These are phyloP conservation scores for Drosophila nebulosa DNA, from an alignment of 1,140 invertebrate species.

Conservation along the genomic window DNA sequence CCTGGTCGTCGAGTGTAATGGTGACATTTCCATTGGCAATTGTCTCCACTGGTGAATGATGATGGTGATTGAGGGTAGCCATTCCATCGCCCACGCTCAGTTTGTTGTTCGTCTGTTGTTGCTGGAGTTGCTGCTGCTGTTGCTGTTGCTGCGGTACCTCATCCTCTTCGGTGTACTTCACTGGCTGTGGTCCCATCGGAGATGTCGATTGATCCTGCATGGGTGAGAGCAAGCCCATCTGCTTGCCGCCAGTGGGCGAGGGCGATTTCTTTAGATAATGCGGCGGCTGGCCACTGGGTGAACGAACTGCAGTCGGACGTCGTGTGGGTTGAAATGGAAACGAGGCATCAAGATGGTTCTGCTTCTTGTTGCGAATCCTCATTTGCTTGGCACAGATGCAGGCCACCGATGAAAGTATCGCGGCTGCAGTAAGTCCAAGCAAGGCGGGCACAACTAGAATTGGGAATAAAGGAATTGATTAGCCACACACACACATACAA, in stretches of 20 bases:
- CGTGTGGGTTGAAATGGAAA: slow-evolving; percentile 84
- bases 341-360: slow-evolving; percentile 72
- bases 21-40: slow-evolving; percentile 67
- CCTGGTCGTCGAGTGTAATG: slow-evolving; percentile 80
- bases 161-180: slow-evolving; percentile 75
- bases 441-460: slow-evolving; percentile 74
- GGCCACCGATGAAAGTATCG: slow-evolving; percentile 69
- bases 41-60: slow-evolving; percentile 75
- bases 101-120: slow-evolving; percentile 40
- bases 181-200: slow-evolving; percentile 64
- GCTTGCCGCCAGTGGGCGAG: slow-evolving; percentile 88
- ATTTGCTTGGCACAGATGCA: slow-evolving; percentile 77
- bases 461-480: not conserved
- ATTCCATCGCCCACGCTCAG: slow-evolving; percentile 50
- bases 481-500: no score
- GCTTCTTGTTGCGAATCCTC: slow-evolving; percentile 75
- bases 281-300: slow-evolving; percentile 84
- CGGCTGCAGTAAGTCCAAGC: slow-evolving; percentile 71
- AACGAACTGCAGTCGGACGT: slow-evolving; percentile 83
- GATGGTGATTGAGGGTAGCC: slow-evolving; percentile 32
- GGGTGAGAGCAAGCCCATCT: slow-evolving; percentile 80
- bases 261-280: slow-evolving; percentile 94
- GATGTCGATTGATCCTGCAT: slow-evolving; percentile 75
- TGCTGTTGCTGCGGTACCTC: slow-evolving; percentile 42
- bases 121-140: slow-evolving; percentile 27